Evolutionary conservation across 2,797 vertebrate species (phyloP).

Genomic region (Bucorvus abyssinicus): DNA sequence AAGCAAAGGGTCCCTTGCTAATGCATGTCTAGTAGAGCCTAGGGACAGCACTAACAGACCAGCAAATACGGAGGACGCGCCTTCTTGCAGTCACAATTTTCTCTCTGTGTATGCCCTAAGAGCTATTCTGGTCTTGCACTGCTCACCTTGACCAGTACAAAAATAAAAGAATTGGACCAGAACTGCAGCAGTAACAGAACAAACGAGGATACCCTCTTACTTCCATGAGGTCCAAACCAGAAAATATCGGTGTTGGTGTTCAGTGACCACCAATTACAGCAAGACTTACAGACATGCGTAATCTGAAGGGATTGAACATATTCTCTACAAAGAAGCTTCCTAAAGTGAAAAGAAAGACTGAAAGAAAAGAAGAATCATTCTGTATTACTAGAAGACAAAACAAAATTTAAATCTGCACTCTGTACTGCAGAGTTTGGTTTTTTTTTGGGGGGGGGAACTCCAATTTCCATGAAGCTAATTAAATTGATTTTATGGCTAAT

Average conservation of each 20-base stretch:
- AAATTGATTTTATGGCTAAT: slow-evolving; percentile 21
- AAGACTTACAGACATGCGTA: not conserved
- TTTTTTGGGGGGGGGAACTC: not conserved
- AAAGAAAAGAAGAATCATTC: not conserved
- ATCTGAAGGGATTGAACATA: not conserved
- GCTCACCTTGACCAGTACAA: not conserved
- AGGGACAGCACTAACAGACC: not conserved
- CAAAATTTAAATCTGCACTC: not conserved
- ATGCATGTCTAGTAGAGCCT: not conserved
- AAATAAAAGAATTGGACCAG: not conserved
- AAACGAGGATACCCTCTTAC: not conserved
- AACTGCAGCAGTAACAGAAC: not conserved
- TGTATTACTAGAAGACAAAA: not conserved
- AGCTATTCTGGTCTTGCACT: not conserved
- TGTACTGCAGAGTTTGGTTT: not conserved
- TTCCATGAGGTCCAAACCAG: not conserved
- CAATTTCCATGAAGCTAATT: not conserved
- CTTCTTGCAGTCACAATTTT: not conserved
- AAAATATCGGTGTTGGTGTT: not conserved
- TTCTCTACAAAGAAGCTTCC: not conserved
- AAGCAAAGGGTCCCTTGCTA: not conserved
- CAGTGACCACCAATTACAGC: not conserved
- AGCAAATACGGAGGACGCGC: accelerated
- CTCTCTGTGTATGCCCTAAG: not conserved
- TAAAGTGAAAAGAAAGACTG: not conserved